These are phyloP conservation scores for Porphyrio hochstetteri DNA, from an alignment of 2,113 vertebrate species.

Conservation along the genomic window DNA sequence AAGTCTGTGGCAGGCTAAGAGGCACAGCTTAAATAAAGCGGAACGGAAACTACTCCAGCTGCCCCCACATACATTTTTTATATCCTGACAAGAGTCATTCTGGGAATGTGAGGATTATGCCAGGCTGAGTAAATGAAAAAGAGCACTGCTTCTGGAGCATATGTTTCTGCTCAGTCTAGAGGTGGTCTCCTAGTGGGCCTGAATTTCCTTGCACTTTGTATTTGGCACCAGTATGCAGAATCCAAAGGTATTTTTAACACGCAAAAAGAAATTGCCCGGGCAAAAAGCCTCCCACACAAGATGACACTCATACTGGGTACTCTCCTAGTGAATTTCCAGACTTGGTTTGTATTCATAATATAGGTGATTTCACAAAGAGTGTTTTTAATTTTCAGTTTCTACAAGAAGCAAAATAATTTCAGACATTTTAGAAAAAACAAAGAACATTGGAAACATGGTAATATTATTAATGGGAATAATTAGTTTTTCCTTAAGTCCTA, in stretches of 20 bases:
- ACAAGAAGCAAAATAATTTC: neutral
- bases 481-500: neutral
- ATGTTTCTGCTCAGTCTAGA: slow-evolving; percentile 53
- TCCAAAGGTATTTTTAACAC: slow-evolving; percentile 13
- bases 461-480: neutral
- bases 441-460: neutral
- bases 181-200: slow-evolving; percentile 32
- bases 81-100: slow-evolving; percentile 51
- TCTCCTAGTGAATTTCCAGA: neutral
- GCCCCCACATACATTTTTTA: slow-evolving; percentile 29
- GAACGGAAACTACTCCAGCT: slow-evolving; percentile 57
- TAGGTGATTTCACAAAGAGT: neutral
- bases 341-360: neutral
- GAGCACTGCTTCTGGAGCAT: slow-evolving; percentile 40
- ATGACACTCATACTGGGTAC: neutral
- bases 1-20: slow-evolving; percentile 35
- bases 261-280: neutral
- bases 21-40: slow-evolving; percentile 40
- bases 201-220: slow-evolving; percentile 24
- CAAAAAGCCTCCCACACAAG: neutral
- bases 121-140: slow-evolving; percentile 31
- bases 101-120: slow-evolving; percentile 56
- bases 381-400: neutral
- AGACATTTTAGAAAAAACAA: neutral
- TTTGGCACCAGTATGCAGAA: neutral